Evolutionary conservation across 2,113 vertebrate species (phyloP).

Genomic region (Uropsilus gracilis): DNA sequence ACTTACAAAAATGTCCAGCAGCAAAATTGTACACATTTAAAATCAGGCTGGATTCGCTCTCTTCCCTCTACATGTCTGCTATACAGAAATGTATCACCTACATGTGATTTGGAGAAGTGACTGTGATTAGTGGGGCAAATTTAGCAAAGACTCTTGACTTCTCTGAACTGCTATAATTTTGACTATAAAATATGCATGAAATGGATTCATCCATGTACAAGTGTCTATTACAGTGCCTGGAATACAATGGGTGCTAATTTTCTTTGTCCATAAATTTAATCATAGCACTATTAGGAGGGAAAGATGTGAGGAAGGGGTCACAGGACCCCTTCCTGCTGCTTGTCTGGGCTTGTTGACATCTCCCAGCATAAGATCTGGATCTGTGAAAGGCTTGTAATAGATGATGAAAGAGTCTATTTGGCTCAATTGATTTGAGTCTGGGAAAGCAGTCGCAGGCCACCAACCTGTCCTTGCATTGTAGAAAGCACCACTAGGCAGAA

Average conservation of each 20-base stretch:
- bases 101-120: not conserved
- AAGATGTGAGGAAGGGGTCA: not conserved
- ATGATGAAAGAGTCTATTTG: not conserved
- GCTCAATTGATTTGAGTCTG: not conserved
- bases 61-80: not conserved
- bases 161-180: not conserved
- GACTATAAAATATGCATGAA: not conserved
- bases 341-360: not conserved
- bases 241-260: not conserved
- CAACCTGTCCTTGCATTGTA: not conserved
- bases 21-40: slow-evolving; percentile 43
- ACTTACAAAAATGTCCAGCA: not conserved
- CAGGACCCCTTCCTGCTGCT: not conserved
- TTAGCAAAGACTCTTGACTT: not conserved
- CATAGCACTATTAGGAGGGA: not conserved
- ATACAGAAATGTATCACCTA: not conserved
- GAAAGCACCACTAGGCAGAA: not conserved
- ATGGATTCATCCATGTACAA: not conserved
- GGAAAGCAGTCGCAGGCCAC: not conserved
- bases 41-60: not conserved
- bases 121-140: not conserved
- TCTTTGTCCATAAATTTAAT: slow-evolving; percentile 34
- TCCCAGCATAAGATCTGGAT: not conserved
- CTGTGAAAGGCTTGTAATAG: not conserved
- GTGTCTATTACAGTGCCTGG: not conserved